These are phyloP conservation scores for Brachyistius frenatus DNA, from an alignment of 2,113 vertebrate genomes.

Conservation along the genomic window DNA sequence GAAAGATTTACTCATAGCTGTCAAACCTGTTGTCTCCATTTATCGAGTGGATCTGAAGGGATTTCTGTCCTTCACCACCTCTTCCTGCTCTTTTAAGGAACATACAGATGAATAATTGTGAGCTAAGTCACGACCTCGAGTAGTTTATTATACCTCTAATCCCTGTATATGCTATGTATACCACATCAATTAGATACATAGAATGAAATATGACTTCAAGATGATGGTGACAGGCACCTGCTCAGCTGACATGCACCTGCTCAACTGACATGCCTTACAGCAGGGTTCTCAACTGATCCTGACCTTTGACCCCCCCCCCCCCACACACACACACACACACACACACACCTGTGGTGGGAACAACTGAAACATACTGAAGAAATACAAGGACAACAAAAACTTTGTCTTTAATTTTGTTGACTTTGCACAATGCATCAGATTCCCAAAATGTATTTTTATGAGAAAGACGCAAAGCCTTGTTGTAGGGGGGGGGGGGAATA, in stretches of 20 bases:
- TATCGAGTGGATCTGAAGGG: constrained; percentile 54
- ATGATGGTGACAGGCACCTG: constrained; percentile 29
- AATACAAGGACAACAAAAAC: no score
- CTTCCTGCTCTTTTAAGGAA: constrained; percentile 54
- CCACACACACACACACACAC: no score
- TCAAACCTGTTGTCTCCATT: constrained; percentile 68
- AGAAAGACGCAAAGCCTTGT: no score
- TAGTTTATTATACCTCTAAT: constrained; percentile 13
- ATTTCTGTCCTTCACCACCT: constrained; percentile 44
- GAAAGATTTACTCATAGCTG: constrained; percentile 50
- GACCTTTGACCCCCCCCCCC: constrained; percentile 42
- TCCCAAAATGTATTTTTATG: no score
- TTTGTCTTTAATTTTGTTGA: no score
- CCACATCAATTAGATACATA: neutral
- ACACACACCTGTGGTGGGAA: no score
- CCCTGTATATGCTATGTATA: neutral
- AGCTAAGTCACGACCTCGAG: neutral
- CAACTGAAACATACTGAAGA: no score
- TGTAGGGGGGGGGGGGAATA: no score
- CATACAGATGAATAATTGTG: neutral
- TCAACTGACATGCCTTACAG: neutral
- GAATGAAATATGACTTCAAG: neutral
- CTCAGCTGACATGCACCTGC: neutral
- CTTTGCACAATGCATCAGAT: no score
- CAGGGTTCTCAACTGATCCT: constrained; percentile 23